phyloP scores from a whole-genome alignment of 2,888 invertebrate species.

The Peribatodes rhomboidaria region DNA sequence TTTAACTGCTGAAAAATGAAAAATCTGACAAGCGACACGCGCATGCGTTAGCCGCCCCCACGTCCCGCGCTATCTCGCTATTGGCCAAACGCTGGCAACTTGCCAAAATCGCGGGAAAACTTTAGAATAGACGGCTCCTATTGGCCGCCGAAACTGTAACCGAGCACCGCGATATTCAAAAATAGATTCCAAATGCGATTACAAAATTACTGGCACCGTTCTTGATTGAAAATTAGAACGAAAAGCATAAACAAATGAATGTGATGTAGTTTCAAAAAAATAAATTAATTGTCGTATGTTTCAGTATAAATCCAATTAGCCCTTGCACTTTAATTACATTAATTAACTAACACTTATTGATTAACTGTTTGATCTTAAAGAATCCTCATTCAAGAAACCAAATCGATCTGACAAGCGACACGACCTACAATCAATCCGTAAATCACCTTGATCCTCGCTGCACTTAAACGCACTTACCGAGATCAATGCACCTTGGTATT shows the following conservation, averaged over 20 bases:
- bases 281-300: conserved; percentile 4
- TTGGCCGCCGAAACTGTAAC: conserved; percentile 77
- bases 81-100: conserved; percentile 76
- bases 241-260: conserved; percentile 22
- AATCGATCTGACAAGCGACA: conserved; percentile 9
- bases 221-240: conserved; percentile 6
- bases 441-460: conserved; percentile 57
- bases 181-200: conserved; percentile 75
- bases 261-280: background rate
- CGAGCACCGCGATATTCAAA: conserved; percentile 86
- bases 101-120: conserved; percentile 83
- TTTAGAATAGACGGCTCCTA: conserved; percentile 66
- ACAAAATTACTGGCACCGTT: conserved; percentile 53
- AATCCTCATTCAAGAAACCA: conserved; percentile 7
- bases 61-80: conserved; percentile 69
- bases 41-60: conserved; percentile 65
- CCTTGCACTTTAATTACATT: conserved; percentile 1
- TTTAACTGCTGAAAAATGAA: conserved; percentile 62
- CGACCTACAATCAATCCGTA: conserved; percentile 26
- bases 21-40: conserved; percentile 58
- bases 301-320: background rate
- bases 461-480: conserved; percentile 71
- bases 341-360: conserved; percentile 1
- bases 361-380: background rate
- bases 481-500: conserved; percentile 69